Base-by-base conservation (phyloP, 2,797 vertebrate species). In the Premnoplex brunnescens region DNA sequence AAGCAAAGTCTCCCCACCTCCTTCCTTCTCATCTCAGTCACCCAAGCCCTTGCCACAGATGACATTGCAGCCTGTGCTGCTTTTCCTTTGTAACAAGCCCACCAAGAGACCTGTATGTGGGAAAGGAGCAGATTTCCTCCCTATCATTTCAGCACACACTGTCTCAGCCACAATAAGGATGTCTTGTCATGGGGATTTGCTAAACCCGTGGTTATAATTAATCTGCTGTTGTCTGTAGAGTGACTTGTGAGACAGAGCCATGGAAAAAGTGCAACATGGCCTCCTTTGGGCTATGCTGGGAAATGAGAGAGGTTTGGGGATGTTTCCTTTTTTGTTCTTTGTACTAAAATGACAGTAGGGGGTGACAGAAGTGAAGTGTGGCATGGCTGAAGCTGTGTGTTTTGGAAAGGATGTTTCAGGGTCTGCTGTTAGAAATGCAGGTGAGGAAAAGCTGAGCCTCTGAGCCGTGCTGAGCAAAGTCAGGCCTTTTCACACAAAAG, bases 191-290 rank as follows among this genome's bases (percentile, higher is more conserved):
- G 95, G 97, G 93, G 88, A 93, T 97, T 97, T 96, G 91, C 89
- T 97, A 80, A 96, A 95, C 72, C 88, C 43, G 1, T 89, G 92
- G 83, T 94, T 96, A 96, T 97, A 97, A 96, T 97, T 97, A 97
- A 96, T 97, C 93, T 96, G 83, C 89, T 96, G 56, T 92, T 97
- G 96, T 97, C 93, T 94, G 2, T 67, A 43, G 87, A 93, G 87
- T 87, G 92, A 88, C 83, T 97, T 94, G 76, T 91, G 91, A 95
- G 88, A 94, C 56, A 52, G 75, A 91, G 94, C 82, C 76, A 9
- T 81, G 74, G 78, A 95, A 83, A 92, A 88, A 93, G 58, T 82
- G 56, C 89, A 85, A 5, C 44, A 41, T 75, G 83, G 87, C 67
- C 92, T 96, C 91, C 83, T 97, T 87, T 95, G 93, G 91, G 91